These are phyloP conservation scores for Falco columbarius DNA, from an alignment of 2,797 vertebrate species.

Conservation along the genomic window DNA sequence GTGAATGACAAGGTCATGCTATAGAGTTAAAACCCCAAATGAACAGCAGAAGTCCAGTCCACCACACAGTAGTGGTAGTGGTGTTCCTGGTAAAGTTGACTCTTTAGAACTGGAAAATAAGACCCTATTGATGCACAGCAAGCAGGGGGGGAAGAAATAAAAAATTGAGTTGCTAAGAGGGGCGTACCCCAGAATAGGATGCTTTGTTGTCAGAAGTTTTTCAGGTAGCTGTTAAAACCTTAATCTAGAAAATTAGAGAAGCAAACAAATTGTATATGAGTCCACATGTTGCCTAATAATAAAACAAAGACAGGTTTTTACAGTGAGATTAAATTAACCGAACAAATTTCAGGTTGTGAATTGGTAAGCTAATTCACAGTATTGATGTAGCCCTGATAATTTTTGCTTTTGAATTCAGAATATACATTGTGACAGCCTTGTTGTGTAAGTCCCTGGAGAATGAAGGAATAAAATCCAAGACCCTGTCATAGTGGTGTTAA, in stretches of 20 bases:
- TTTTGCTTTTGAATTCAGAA: neutral
- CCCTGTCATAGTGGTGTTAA: neutral
- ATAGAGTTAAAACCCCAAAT: neutral
- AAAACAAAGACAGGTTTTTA: neutral
- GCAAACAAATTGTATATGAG: neutral
- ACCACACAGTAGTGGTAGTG: neutral
- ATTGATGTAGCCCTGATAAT: neutral
- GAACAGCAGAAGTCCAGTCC: neutral
- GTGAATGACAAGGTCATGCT: neutral
- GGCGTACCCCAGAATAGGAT: neutral
- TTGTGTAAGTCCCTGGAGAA: neutral
- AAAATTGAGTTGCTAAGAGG: neutral
- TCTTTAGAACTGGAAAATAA: neutral
- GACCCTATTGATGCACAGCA: neutral
- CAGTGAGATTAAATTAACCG: neutral
- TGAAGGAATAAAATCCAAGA: neutral
- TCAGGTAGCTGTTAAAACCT: neutral
- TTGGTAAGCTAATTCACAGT: neutral
- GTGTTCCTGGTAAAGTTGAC: neutral
- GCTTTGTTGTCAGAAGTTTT: neutral
- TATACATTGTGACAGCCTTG: neutral
- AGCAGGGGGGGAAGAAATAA: neutral
- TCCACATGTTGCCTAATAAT: neutral
- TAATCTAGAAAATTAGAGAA: neutral
- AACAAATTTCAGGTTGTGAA: neutral